A percentile compares a stretch with the other conserved stretches of the same genome.
These are phyloP conservation scores for Amyelois transitella DNA, from an alignment of 1,140 invertebrate species.

Conservation along the genomic window DNA sequence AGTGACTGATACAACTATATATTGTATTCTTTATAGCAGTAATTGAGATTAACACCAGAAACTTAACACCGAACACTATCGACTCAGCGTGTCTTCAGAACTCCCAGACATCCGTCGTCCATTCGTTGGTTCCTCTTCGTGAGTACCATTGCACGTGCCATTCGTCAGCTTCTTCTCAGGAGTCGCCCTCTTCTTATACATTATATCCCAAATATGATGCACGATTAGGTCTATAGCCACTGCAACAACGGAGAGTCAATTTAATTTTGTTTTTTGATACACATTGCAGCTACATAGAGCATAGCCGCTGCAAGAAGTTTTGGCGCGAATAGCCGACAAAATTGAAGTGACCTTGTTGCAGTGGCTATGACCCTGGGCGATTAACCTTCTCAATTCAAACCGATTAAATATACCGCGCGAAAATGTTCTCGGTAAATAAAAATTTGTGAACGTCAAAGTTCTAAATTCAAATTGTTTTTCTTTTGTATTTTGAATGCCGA, in stretches of 20 bases:
- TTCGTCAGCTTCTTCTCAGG: conserved; percentile 43
- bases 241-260: conserved; percentile 80
- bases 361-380: conserved; percentile 62
- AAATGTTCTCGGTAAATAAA: no score
- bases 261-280: conserved; percentile 30
- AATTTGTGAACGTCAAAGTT: no score
- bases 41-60: neutral
- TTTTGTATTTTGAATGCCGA: no score
- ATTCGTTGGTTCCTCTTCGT: conserved; percentile 60
- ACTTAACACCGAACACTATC: conserved; percentile 38
- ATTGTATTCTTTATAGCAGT: no score
- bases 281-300: conserved; percentile 52
- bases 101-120: conserved; percentile 53
- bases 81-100: conserved; percentile 69
- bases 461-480: no score
- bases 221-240: conserved; percentile 99
- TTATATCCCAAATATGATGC: conserved; percentile 97
- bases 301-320: conserved; percentile 67
- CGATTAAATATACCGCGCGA: neutral
- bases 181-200: conserved; percentile 78
- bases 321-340: neutral
- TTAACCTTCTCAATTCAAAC: conserved; percentile 33
- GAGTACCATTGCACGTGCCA: conserved; percentile 60
- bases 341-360: conserved; percentile 49
- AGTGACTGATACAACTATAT: no score